Evolutionary conservation across 2,888 invertebrate genomes (phyloP), one percentile per base, ranked within the genome.

Genomic region (Geotrupes spiniger): DNA sequence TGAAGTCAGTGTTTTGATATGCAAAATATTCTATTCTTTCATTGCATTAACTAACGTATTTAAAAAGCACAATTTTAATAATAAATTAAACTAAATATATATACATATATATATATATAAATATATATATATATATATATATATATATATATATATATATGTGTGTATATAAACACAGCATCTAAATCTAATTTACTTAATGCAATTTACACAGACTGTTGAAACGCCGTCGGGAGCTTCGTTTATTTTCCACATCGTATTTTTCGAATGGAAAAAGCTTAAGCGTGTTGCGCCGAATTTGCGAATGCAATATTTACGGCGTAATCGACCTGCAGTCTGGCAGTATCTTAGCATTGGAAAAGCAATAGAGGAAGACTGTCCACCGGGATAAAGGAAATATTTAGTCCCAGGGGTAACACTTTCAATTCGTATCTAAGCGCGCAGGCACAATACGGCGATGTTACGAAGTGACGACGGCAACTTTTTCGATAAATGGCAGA

Each of bases 351-450:
- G 59, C 64, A 66, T 65, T 61, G 64, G 63, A 63, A 65, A 66
- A 66, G 64, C 66, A 65, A 67, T 66, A 63, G 65, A 65, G 44
- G 61, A 61, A 55, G 63, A 65, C 62, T 65, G 66, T 68, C 67
- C 68, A 62, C 53, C 49, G 63, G 69, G 68, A 69, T 67, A 65
- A 65, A 64, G 61, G 61, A 66, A 68, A 66, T 64, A 66, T 66
- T 64, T 63, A 60, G 63, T 65, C 60, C 65, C 64, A 49, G 40
- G 52, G 61, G 66, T 57, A 59, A 62, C 63, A 63, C 60, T 68
- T 65, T 63, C 65, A 65, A 64, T 68, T 67, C 65, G 64, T 68
- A 68, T 68, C 68, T 61, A 60, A 60, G 58, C 58, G 60, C 55
- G 59, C 68, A 66, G 65, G 61, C 66, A 63, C 62, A 65, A 63